Conservation (phyloP, 1,140 invertebrate genomes). For the Drepana arcuata region DNA sequence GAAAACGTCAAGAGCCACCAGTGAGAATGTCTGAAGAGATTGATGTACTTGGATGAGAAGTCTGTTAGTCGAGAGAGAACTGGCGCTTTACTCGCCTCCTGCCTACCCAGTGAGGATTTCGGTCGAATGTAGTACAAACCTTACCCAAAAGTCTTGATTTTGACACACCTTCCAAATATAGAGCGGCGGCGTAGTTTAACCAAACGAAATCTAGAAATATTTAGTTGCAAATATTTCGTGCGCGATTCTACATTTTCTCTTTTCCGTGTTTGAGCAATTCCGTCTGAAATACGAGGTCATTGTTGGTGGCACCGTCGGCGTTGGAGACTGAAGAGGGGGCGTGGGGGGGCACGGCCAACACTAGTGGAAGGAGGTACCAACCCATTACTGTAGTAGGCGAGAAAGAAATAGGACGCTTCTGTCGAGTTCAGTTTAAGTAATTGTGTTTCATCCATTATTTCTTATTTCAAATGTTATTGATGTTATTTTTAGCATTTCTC, state of each 20-base stretch:
- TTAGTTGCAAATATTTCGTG: too few species aligned
- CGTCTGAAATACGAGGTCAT: slow-evolving; percentile 69
- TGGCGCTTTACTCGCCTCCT: too few species aligned
- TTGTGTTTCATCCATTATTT: slow-evolving; percentile 57
- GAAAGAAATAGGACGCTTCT: slow-evolving; percentile 59
- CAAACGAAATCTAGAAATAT: too few species aligned
- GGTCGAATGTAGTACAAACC: too few species aligned
- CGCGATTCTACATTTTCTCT: slow-evolving; percentile 53
- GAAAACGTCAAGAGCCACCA: too few species aligned
- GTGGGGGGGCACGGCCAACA: slow-evolving; percentile 26
- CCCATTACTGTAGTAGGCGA: slow-evolving; percentile 55
- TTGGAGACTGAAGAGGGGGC: slow-evolving; percentile 31
- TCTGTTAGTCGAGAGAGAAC: too few species aligned
- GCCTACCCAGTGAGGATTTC: too few species aligned
- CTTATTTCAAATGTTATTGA: slow-evolving; percentile 27
- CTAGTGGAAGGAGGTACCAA: slow-evolving; percentile 42
- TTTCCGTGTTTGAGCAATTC: slow-evolving; percentile 67
- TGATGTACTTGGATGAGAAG: too few species aligned
- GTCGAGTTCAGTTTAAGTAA: slow-evolving; percentile 61
- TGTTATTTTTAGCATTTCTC: slow-evolving; percentile 14
- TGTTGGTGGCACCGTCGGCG: slow-evolving; percentile 60
- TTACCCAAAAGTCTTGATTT: too few species aligned
- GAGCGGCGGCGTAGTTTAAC: too few species aligned
- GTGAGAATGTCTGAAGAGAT: too few species aligned
- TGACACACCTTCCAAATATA: too few species aligned